Conservation (phyloP, 2,888 invertebrate genomes). For the Junonia oenone region DNA sequence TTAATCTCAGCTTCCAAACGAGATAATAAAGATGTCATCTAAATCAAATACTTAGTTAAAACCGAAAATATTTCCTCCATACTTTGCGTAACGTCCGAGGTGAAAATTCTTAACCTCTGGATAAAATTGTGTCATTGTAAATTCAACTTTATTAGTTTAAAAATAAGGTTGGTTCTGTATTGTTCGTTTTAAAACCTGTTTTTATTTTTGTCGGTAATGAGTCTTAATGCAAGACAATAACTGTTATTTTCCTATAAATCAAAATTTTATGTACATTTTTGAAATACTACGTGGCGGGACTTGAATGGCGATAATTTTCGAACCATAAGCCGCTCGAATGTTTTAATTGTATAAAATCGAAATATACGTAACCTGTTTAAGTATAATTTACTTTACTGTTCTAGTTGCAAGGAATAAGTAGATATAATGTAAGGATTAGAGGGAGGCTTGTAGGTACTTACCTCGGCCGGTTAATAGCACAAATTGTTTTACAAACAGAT, state of each 20-base stretch:
- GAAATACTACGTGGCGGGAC: too few species aligned
- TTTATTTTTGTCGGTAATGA: neutral
- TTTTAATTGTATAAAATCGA: too few species aligned
- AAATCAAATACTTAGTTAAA: neutral
- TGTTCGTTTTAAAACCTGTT: neutral
- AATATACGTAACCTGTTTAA: too few species aligned
- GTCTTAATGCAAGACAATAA: neutral
- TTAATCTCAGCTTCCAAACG: neutral
- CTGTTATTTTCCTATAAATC: neutral
- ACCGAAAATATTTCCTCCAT: neutral
- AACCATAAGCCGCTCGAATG: too few species aligned
- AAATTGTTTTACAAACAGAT: too few species aligned
- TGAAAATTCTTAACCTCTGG: constrained; percentile 5
- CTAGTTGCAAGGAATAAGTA: too few species aligned
- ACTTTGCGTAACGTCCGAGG: constrained; percentile 1
- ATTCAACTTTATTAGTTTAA: neutral
- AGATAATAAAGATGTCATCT: neutral
- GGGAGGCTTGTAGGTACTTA: too few species aligned
- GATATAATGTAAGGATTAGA: too few species aligned
- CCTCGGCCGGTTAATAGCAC: too few species aligned
- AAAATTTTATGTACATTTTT: too few species aligned
- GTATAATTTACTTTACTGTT: too few species aligned
- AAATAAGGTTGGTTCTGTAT: neutral
- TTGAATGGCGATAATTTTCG: too few species aligned
- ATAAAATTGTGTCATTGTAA: neutral